A percentile compares a stretch with the other conserved stretches of the same genome.
Conservation (phyloP, 2,113 vertebrate genomes). For the Fulica atra region DNA sequence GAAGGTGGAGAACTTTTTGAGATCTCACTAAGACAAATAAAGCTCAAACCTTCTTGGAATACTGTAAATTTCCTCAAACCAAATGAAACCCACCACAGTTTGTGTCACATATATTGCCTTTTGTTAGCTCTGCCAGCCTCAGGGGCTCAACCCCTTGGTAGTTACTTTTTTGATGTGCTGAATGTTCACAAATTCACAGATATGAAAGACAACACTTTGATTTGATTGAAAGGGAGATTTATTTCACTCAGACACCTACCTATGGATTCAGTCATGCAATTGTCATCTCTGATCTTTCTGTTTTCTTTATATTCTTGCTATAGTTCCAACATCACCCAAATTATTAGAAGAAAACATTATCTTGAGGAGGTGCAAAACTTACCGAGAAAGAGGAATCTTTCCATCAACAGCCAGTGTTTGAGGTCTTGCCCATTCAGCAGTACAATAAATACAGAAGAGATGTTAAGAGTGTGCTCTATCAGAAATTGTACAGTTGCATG, state of each 20-base stretch:
- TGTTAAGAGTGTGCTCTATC: neutral
- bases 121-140: neutral
- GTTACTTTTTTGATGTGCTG: neutral
- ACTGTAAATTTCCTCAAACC: conserved; percentile 13
- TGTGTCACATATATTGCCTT: neutral
- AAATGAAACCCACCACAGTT: neutral
- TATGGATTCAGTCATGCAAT: neutral
- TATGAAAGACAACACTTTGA: neutral
- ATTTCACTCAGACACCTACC: neutral
- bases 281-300: neutral
- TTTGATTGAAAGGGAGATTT: neutral
- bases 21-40: conserved; percentile 13
- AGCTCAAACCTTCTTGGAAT: neutral
- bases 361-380: neutral
- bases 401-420: neutral
- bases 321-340: neutral
- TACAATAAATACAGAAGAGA: neutral
- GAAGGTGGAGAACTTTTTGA: conserved; percentile 26
- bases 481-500: neutral
- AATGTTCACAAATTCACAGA: conserved; percentile 1
- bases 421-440: neutral
- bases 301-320: neutral
- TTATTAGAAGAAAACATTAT: neutral
- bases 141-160: neutral
- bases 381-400: neutral